A percentile compares a stretch with the other conserved stretches of the same genome.
Conservation (phyloP, 2,113 vertebrate species). For the Cynocephalus volans region DNA sequence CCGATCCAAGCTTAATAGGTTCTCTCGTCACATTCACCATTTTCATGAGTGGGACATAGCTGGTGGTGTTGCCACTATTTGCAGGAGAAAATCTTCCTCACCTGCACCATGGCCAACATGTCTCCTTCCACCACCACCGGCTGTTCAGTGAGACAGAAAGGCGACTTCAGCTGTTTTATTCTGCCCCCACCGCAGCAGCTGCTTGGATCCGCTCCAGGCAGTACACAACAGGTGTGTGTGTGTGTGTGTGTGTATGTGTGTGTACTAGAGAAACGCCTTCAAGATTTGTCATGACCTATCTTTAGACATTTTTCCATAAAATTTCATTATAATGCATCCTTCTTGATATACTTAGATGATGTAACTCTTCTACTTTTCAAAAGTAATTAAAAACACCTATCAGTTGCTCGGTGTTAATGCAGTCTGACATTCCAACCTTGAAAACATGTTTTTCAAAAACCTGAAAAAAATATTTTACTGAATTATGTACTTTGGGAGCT, state of each 20-base stretch:
- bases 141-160: slow-evolving; percentile 48
- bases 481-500: not conserved
- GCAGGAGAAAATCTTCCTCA: not conserved
- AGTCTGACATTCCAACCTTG: not conserved
- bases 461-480: not conserved
- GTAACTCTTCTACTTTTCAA: not conserved
- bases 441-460: not conserved
- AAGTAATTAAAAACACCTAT: not conserved
- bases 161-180: slow-evolving; percentile 66
- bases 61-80: not conserved
- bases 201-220: slow-evolving; percentile 22
- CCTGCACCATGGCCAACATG: not conserved
- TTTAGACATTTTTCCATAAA: not conserved
- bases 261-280: not conserved
- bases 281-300: not conserved
- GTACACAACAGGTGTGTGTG: not conserved
- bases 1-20: not conserved
- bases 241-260: not conserved
- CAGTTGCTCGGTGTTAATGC: not conserved
- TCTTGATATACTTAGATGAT: not conserved
- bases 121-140: not conserved
- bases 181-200: slow-evolving; percentile 64
- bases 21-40: not conserved
- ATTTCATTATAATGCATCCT: not conserved
- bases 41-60: not conserved